Evolutionary conservation across 2,888 invertebrate species (phyloP).

Genomic region (Omphaloscelis lunosa): DNA sequence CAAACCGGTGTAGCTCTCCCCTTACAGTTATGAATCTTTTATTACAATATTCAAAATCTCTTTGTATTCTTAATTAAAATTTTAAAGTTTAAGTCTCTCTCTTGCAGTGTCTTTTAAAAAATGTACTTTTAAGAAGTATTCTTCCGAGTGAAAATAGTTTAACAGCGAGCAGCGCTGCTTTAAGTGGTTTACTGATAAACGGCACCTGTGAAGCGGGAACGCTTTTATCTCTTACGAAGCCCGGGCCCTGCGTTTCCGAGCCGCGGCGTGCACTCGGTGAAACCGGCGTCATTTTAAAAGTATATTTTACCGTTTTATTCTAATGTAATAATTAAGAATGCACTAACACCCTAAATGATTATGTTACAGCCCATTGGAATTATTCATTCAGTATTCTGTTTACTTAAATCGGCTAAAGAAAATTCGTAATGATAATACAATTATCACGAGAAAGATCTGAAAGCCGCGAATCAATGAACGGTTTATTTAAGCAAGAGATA

Average conservation of each 20-base stretch:
- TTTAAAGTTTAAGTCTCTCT: conserved; percentile 47
- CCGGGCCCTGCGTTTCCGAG: conserved; percentile 67
- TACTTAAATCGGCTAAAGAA: conserved; percentile 34
- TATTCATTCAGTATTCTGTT: conserved; percentile 33
- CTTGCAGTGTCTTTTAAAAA: conserved; percentile 50
- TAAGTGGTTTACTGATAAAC: conserved; percentile 76
- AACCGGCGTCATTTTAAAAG: conserved; percentile 55
- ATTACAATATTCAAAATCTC: conserved; percentile 22
- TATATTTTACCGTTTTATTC: conserved; percentile 49
- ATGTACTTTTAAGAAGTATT: conserved; percentile 58
- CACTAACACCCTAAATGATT: conserved; percentile 21
- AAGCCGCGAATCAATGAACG: conserved; percentile 54
- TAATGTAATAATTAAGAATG: conserved; percentile 54
- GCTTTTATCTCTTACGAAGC: conserved; percentile 73
- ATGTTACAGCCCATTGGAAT: conserved; percentile 21
- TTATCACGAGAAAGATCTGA: conserved; percentile 41
- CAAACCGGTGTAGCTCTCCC: not conserved
- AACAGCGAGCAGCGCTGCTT: conserved; percentile 67
- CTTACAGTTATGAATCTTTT: conserved; percentile 18
- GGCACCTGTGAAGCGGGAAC: conserved; percentile 73
- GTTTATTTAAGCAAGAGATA: conserved; percentile 59
- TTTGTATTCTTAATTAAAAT: conserved; percentile 46
- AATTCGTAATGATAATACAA: conserved; percentile 50
- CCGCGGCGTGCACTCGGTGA: conserved; percentile 52
- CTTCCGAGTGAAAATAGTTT: conserved; percentile 68